Conservation (phyloP, 2,113 vertebrate species). For the Callipepla californica region DNA sequence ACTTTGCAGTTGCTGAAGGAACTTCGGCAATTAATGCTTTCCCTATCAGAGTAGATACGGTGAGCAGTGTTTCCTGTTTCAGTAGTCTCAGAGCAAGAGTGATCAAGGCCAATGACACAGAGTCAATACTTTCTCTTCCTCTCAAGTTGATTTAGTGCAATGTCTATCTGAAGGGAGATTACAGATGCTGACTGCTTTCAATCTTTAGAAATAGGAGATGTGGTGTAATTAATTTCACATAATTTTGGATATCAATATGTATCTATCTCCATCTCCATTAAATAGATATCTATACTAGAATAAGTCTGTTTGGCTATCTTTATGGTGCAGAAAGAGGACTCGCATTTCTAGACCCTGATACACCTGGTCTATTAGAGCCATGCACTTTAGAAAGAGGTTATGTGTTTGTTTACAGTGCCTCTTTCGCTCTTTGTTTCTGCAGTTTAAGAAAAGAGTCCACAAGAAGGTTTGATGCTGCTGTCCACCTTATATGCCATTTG, state of each 20-base stretch:
- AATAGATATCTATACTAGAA: not conserved
- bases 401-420: not conserved
- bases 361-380: not conserved
- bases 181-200: not conserved
- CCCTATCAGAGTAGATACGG: slow-evolving; percentile 48
- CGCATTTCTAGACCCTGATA: not conserved
- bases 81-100: slow-evolving; percentile 17
- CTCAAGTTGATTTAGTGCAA: not conserved
- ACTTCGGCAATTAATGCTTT: slow-evolving; percentile 42
- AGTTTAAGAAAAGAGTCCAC: not conserved
- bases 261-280: not conserved
- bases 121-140: not conserved
- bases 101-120: slow-evolving; percentile 54
- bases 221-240: not conserved
- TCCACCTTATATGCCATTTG: not conserved
- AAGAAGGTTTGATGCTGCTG: not conserved
- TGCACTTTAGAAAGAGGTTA: not conserved
- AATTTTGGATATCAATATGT: not conserved
- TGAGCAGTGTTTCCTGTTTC: slow-evolving; percentile 51
- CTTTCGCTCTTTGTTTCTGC: not conserved
- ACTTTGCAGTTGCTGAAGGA: slow-evolving; percentile 15
- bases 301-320: not conserved
- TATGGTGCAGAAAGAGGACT: not conserved
- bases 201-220: not conserved
- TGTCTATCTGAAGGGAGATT: not conserved